Evolutionary conservation across 2,113 vertebrate genomes (phyloP), one percentile per base, ranked within the genome.

Genomic region (Tringa solitaria): DNA sequence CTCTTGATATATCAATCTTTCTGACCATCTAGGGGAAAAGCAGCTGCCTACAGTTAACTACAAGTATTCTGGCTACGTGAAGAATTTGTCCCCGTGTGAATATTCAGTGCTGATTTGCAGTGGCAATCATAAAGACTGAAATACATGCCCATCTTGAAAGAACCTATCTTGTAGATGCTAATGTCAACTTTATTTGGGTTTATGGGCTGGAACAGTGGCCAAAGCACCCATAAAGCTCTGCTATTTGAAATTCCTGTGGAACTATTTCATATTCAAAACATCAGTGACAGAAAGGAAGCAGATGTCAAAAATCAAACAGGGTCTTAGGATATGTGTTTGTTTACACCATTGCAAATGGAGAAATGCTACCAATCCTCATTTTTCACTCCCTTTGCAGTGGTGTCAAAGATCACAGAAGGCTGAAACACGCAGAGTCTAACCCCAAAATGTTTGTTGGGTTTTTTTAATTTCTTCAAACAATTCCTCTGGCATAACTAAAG

Each of bases 401-500:
- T 48, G 21, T 78, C 51, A 92, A 85, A 78, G 83, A 84, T 18
- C 69, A 60, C 24, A 79, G 19, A 54, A 79, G 12, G 30, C n/a
- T 61, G 9, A 80, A 90, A 70, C 26, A 59, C 70, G 41, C 32
- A 46, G 14, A 27, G 4, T 23, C 57, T 69, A 84, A 82, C 39
- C 32, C 61, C 12, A 61, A 73, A 85, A 86, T 8, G 14, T 45
- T 87, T 45, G 24, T 22, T 51, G 32, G 17, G 30, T 0, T 6
- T 37, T 57, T 60, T 64, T 73, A 85, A 92, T 96, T 96, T 94
- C 89, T 91, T 93, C 77, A 87, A 92, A 84, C 54, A 91, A 63
- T 65, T 96, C 89, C 87, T 84, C 57, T 21, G 57, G 89, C 81
- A 54, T 92, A 89, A 95, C 81, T 89, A 83, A 95, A 94, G 57